Conservation (phyloP, 2,797 vertebrate genomes). For the Eremophila alpestris region DNA sequence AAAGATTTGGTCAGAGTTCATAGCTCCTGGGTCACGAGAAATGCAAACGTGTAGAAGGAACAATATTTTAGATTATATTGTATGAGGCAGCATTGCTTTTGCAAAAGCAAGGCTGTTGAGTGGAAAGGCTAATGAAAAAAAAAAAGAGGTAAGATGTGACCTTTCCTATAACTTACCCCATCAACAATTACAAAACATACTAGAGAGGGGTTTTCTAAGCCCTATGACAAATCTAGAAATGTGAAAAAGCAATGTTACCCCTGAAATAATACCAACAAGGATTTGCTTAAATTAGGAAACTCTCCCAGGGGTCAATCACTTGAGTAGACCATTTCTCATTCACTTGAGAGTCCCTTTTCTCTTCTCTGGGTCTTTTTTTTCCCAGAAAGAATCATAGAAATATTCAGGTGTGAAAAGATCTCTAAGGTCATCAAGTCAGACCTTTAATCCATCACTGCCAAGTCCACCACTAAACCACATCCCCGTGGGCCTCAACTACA, state of each 20-base stretch:
- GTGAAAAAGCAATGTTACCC: neutral
- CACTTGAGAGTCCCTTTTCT: neutral
- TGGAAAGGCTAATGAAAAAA: neutral
- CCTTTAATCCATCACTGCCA: neutral
- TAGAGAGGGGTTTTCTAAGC: neutral
- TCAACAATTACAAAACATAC: neutral
- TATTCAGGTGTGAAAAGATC: neutral
- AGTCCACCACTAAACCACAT: rapidly evolving
- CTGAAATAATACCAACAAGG: neutral
- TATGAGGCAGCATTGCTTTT: neutral
- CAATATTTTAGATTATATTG: neutral
- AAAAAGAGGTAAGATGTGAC: rapidly evolving
- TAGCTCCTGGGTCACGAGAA: neutral
- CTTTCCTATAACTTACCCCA: neutral
- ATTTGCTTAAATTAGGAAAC: neutral
- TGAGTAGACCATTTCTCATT: neutral
- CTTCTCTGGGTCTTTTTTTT: neutral
- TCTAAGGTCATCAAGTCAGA: neutral
- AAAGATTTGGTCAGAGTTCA: neutral
- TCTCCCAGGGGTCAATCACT: neutral
- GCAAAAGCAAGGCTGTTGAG: neutral
- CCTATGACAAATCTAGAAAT: neutral
- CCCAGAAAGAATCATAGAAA: neutral
- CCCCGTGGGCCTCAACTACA: neutral
- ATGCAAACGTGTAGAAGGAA: neutral